These are phyloP conservation scores for Caenorhabditis doughertyi DNA, from an alignment of 2,888 invertebrate species.

Conservation along the genomic window DNA sequence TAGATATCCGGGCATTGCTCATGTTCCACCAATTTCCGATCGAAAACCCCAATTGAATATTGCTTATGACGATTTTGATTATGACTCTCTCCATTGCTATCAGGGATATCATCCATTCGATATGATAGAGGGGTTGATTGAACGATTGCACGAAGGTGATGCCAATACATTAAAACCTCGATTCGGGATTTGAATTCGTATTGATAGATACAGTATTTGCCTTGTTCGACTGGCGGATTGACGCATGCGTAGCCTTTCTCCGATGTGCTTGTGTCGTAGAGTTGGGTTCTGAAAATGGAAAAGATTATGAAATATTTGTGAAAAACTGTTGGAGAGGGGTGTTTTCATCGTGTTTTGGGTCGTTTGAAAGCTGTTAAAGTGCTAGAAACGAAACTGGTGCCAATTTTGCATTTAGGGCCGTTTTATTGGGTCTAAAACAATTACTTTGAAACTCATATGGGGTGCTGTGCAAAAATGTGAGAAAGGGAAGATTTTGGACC, in stretches of 20 bases:
- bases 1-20: not conserved
- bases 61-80: conserved; percentile 46
- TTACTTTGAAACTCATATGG: too few relatives aligned
- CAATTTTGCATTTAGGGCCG: too few relatives aligned
- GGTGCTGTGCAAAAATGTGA: too few relatives aligned
- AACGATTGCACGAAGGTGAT: conserved; percentile 78
- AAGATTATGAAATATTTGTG: too few relatives aligned
- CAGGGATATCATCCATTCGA: conserved; percentile 60
- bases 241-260: conserved; percentile 73
- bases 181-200: conserved; percentile 66
- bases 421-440: too few relatives aligned
- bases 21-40: conserved; percentile 42
- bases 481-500: too few relatives aligned
- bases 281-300: conserved; percentile 53
- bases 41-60: conserved; percentile 61
- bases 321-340: too few relatives aligned
- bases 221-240: conserved; percentile 61
- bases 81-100: conserved; percentile 30
- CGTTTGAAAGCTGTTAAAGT: too few relatives aligned
- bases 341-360: too few relatives aligned
- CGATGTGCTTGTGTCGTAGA: conserved; percentile 76
- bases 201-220: conserved; percentile 70
- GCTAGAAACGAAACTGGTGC: too few relatives aligned
- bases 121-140: conserved; percentile 75
- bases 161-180: conserved; percentile 74